Base-by-base conservation (phyloP, 2,797 vertebrate genomes). In the Avahi laniger region DNA sequence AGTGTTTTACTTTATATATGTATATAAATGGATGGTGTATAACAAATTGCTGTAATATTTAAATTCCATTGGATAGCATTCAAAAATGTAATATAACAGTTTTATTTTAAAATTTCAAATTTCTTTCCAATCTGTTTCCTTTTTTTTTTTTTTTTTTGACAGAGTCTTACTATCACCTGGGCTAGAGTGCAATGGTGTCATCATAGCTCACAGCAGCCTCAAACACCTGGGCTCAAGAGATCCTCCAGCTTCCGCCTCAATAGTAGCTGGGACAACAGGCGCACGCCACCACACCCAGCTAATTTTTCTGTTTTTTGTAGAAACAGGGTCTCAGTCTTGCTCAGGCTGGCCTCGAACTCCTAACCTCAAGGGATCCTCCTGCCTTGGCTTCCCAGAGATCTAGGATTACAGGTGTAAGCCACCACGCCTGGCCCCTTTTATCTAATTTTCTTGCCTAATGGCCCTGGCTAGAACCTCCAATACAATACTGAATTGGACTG, bases 81-180 rank as follows among this genome's bases (percentile, higher is more conserved):
- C 76, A 75, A 91, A 91, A 81, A 38, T 75, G 35, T 78, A 52
- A 93, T 46, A 20, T 70, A 76, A 76, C 54, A 35, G 20, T 91
- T 93, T 72, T 69, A 67, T 79, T 73, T 93, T 79, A 59, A 90
- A 95, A 24, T 30, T n/a, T 94, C 46, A 13, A 67, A 48, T 89
- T 90, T 85, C 35, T 83, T 86, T 67, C 41, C 69, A 87, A n/a
- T 72, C 41, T 35, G 30, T 76, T 63, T 75, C 50, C 13, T 28
- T 59, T 26, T 61, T 61, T 61, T 30, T 63, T 63, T 63, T 63
- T 63, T 63, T 63, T 17, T n/a, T 33, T 33, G 15, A 65, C 15
- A 18, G 33, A 65, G 63, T 65, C 63, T 65, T 7, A 65, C 33
- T 65, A 30, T n/a, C 7, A 17, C 33, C 63, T 15, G 15, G 7